Evolutionary conservation across 2,113 vertebrate genomes (phyloP).

Genomic region (Pachycephala philippinensis): DNA sequence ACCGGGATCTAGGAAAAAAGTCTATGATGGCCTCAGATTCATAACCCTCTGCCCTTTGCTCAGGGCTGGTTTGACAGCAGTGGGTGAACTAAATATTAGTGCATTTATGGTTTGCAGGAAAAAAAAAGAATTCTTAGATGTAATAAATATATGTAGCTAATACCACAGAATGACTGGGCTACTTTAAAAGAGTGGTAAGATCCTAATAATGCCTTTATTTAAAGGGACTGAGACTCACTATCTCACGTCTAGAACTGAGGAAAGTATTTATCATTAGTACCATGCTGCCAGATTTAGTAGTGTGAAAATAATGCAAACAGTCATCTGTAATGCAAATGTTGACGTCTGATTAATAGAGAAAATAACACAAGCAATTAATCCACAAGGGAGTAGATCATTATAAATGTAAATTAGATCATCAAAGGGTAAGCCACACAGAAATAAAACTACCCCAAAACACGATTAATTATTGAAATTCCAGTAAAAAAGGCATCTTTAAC

Average conservation of each 20-base stretch:
- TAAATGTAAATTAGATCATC: constrained; percentile 64
- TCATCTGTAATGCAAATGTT: constrained; percentile 62
- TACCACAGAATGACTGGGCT: neutral
- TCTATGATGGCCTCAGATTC: neutral
- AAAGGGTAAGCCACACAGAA: constrained; percentile 49
- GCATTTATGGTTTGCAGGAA: neutral
- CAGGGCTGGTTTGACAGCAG: neutral
- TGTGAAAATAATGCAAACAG: constrained; percentile 22
- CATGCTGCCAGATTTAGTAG: neutral
- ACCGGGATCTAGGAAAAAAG: neutral
- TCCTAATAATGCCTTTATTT: neutral
- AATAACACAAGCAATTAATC: constrained; percentile 57
- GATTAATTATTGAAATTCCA: constrained; percentile 48
- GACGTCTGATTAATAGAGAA: constrained; percentile 51
- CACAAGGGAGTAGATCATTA: neutral
- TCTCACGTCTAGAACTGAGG: neutral
- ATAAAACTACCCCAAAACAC: constrained; percentile 28
- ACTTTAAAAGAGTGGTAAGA: neutral
- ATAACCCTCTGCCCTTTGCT: neutral
- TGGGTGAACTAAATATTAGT: neutral
- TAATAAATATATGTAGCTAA: neutral
- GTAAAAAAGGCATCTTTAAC: constrained; percentile 20
- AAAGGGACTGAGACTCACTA: neutral
- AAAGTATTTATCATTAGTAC: neutral
- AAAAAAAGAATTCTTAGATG: neutral